A percentile compares a stretch with the other conserved stretches of the same genome.
Evolutionary conservation across 2,797 vertebrate species (phyloP).

Genomic region (Hafferia zeledoni): DNA sequence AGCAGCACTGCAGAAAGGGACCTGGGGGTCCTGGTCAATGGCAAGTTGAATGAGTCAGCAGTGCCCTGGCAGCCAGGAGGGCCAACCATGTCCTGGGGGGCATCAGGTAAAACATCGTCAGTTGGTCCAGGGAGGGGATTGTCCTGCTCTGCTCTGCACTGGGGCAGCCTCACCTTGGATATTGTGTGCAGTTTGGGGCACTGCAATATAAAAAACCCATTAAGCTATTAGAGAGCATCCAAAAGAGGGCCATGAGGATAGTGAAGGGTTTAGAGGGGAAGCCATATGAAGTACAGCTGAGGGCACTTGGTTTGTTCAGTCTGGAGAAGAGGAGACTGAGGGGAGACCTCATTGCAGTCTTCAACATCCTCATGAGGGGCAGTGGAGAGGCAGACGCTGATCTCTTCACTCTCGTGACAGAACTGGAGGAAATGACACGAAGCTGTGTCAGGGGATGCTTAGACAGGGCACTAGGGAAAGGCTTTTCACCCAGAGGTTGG

Average conservation of each 20-base stretch:
- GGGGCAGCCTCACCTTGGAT: rapidly evolving
- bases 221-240: background rate
- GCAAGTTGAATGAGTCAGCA: background rate
- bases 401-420: no score
- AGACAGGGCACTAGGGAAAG: background rate
- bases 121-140: background rate
- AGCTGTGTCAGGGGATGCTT: background rate
- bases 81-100: background rate
- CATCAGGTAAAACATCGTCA: background rate
- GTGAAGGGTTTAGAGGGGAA: background rate
- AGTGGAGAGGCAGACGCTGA: background rate
- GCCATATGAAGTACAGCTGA: rapidly evolving
- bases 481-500: background rate
- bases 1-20: background rate
- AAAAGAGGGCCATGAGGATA: background rate
- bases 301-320: background rate
- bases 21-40: rapidly evolving
- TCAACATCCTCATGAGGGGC: background rate
- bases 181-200: background rate
- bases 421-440: background rate
- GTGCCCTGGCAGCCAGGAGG: background rate
- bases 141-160: background rate
- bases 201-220: background rate
- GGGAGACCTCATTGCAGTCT: background rate
- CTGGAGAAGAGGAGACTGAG: background rate